Evolutionary conservation across 2,113 vertebrate species (phyloP).

Genomic region (Condylura cristata): DNA sequence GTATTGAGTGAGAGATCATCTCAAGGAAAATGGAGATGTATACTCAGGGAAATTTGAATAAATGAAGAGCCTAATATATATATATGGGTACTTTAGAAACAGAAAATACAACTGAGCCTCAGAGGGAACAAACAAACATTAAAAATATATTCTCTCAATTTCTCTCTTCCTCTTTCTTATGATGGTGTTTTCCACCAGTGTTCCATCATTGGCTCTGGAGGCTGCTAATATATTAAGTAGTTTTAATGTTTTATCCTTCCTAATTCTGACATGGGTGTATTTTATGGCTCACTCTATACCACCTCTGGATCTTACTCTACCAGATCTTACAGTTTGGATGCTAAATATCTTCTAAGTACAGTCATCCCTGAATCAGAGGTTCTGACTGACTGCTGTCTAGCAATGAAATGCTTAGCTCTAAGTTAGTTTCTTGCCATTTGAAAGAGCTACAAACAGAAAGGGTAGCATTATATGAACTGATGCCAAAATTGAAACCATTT

Average conservation of each 20-base stretch:
- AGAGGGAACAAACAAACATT: conserved; percentile 3
- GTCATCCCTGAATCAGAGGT: background rate
- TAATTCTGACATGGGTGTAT: background rate
- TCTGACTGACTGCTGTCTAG: conserved; percentile 21
- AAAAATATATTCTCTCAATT: background rate
- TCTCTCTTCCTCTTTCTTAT: conserved; percentile 25
- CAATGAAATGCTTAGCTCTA: background rate
- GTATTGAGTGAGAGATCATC: background rate
- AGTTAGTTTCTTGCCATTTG: conserved; percentile 1
- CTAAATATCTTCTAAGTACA: conserved; percentile 14
- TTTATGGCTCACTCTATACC: background rate
- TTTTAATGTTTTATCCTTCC: conserved; percentile 17
- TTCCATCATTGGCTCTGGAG: conserved; percentile 7
- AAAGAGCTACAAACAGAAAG: conserved; percentile 31
- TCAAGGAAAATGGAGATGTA: conserved; percentile 13
- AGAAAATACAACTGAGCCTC: conserved; percentile 4
- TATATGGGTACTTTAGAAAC: background rate
- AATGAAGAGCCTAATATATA: background rate
- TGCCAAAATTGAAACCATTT: conserved; percentile 44
- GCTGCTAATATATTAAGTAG: background rate
- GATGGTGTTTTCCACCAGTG: background rate
- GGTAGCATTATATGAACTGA: background rate
- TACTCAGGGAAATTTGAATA: background rate
- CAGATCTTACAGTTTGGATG: background rate
- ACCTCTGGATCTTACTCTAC: background rate